Percentiles rank a stretch among this genome's conserved stretches.
phyloP scores from a whole-genome alignment of 2,113 vertebrate genomes.

The Australoheros scitulus region DNA sequence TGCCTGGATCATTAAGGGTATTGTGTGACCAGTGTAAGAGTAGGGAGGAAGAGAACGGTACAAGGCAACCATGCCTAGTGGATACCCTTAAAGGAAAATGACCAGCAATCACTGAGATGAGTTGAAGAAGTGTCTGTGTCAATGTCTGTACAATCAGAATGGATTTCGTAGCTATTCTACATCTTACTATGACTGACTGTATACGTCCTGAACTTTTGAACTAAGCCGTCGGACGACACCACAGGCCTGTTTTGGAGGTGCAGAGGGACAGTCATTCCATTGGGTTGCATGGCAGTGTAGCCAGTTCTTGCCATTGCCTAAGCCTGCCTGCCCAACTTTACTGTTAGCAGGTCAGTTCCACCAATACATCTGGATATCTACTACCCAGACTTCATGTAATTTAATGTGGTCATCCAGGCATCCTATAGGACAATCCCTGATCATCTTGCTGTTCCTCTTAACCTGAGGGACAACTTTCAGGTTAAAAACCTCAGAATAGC shows the following conservation, averaged over 20 bases:
- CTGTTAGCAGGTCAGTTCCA: not conserved
- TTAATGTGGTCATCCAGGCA: not conserved
- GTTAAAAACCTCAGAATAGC: too few species aligned
- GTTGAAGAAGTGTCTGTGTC: fast-evolving
- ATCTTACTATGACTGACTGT: not conserved
- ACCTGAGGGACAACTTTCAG: too few species aligned
- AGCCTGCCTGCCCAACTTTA: too few species aligned
- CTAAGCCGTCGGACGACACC: fast-evolving
- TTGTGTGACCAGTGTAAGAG: fast-evolving
- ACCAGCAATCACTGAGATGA: not conserved
- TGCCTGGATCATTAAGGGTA: not conserved
- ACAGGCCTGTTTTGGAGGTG: not conserved
- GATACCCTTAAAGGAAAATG: not conserved
- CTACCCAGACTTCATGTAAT: not conserved
- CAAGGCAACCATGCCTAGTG: fast-evolving
- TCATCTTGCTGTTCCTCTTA: not conserved
- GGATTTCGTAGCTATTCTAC: not conserved
- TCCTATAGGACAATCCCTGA: not conserved
- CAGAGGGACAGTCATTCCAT: not conserved
- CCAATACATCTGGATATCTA: not conserved
- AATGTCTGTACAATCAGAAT: not conserved
- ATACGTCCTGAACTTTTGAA: not conserved
- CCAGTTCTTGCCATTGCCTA: not conserved
- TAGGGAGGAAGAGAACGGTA: not conserved
- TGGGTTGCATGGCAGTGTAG: not conserved